Conservation (phyloP, 2,797 vertebrate species). For the Chloroceryle amazona region DNA sequence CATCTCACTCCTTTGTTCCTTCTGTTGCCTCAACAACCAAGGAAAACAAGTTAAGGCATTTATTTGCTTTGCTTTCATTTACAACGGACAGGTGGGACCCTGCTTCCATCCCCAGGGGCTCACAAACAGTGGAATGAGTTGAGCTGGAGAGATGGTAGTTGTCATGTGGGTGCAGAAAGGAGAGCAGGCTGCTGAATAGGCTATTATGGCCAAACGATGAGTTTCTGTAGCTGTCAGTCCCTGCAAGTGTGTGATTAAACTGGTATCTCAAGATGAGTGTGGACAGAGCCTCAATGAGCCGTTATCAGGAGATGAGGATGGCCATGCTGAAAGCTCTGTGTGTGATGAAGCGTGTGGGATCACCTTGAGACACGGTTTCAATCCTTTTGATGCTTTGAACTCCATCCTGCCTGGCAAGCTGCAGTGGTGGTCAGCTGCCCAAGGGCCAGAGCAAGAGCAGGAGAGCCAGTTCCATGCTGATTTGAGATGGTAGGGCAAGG, state of each 20-base stretch:
- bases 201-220: neutral
- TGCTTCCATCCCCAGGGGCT: neutral
- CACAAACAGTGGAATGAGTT: neutral
- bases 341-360: neutral
- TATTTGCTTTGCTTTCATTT: neutral
- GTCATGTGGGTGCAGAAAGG: neutral
- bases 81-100: rapidly evolving
- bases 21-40: neutral
- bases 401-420: rapidly evolving
- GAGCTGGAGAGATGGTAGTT: neutral
- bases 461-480: rapidly evolving
- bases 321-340: neutral
- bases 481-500: rapidly evolving
- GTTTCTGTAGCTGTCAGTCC: neutral
- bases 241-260: neutral
- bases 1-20: neutral
- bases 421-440: neutral
- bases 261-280: neutral
- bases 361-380: neutral
- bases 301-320: neutral
- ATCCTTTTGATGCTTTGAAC: neutral
- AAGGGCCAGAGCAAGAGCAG: neutral
- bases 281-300: neutral
- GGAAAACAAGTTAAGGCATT: neutral
- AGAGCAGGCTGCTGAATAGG: neutral